A percentile compares a stretch with the other conserved stretches of the same genome.
phyloP scores from a whole-genome alignment of 2,888 invertebrate genomes.

The Tortricodes alternella region DNA sequence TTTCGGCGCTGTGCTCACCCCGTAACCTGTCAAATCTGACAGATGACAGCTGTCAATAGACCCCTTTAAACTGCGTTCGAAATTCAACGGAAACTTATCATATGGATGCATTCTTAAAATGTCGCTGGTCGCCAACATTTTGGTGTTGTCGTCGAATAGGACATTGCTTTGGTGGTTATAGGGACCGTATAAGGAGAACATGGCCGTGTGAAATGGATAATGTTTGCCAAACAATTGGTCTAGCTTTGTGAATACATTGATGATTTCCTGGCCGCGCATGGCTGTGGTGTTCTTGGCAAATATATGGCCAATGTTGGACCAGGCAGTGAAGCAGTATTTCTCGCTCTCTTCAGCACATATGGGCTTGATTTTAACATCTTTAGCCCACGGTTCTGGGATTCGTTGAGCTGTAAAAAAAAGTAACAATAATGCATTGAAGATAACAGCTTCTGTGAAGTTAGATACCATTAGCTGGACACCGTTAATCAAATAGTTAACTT shows the following conservation, averaged over 20 bases:
- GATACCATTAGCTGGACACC: too few relatives aligned
- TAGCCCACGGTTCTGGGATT: constrained; percentile 72
- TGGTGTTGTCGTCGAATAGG: constrained; percentile 85
- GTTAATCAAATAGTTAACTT: too few relatives aligned
- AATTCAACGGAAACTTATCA: constrained; percentile 62
- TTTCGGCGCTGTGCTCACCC: constrained; percentile 46
- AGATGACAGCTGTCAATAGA: constrained; percentile 48
- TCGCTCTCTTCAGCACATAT: constrained; percentile 82
- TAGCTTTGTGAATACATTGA: constrained; percentile 86
- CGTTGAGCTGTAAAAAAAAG: constrained; percentile 50
- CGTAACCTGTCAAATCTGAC: constrained; percentile 49
- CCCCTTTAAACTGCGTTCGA: constrained; percentile 56
- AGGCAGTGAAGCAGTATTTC: constrained; percentile 84
- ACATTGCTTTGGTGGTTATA: constrained; percentile 85
- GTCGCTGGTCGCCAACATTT: constrained; percentile 51
- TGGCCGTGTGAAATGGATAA: constrained; percentile 77
- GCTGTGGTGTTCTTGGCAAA: constrained; percentile 82
- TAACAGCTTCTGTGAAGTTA: too few relatives aligned
- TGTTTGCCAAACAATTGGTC: constrained; percentile 87
- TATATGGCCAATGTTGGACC: constrained; percentile 86
- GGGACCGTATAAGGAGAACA: constrained; percentile 87
- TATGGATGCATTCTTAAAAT: constrained; percentile 62
- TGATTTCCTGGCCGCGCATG: constrained; percentile 85
- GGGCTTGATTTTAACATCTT: constrained; percentile 68
- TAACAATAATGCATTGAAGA: too few relatives aligned